phyloP scores from a whole-genome alignment of 2,888 invertebrate genomes.

The Cryptosula pallasiana region DNA sequence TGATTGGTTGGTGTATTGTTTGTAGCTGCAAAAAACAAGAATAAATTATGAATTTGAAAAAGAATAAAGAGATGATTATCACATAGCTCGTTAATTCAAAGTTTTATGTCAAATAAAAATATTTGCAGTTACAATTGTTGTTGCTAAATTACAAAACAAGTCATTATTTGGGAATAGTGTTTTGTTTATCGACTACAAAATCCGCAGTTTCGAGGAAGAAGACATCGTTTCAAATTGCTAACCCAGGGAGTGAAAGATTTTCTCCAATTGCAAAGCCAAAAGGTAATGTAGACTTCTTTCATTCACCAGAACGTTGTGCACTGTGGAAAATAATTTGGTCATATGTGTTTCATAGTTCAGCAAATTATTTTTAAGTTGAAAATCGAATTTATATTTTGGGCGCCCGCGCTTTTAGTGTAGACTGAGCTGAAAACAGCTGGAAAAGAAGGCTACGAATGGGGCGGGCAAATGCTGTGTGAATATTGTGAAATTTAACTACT shows the following conservation, averaged over 20 bases:
- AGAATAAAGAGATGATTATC: no score
- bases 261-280: background rate
- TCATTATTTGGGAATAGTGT: background rate
- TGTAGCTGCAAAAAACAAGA: background rate
- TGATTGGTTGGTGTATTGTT: background rate
- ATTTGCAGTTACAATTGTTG: background rate
- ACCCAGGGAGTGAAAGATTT: background rate
- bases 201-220: slow-evolving; percentile 20
- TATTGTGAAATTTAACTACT: no score
- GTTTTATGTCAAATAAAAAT: background rate
- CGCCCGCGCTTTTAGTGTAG: background rate
- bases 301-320: no score
- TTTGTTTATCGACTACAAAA: background rate
- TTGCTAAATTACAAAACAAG: background rate
- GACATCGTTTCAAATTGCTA: background rate
- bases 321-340: no score
- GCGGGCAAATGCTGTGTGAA: background rate
- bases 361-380: no score
- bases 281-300: no score
- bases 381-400: slow-evolving; percentile 5
- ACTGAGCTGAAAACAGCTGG: slow-evolving; percentile 7
- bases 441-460: slow-evolving; percentile 1
- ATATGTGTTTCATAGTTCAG: no score
- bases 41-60: background rate
- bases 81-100: no score